Base-by-base conservation (phyloP, 2,113 vertebrate genomes). In the Poecile atricapillus region DNA sequence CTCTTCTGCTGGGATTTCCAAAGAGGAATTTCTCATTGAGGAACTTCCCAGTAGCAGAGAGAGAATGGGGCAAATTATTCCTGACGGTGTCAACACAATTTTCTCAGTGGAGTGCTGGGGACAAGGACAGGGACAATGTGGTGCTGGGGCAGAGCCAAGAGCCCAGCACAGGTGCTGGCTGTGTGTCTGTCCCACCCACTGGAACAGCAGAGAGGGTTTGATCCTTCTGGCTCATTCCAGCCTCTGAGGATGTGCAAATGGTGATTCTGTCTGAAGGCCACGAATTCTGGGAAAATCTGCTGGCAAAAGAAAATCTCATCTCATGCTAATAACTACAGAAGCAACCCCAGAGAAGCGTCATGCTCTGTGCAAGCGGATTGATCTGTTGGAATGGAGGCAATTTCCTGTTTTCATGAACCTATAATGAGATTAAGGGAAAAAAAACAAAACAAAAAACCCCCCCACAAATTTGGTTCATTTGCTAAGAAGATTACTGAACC, bases 321-420 rank as follows among this genome's bases (percentile, higher is more conserved):
- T 89, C 19, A 8, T 22, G 13, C 49, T 84, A 37, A 88, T 78
- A 90, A 75, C 65, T 65, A 76, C 88, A 87, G 23, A 56, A 59
- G 41, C 55, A 43, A 33, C 60, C 76, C 27, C 58, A 67, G 58
- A 87, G 62, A 87, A 80, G 49, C 84, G 43, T 85, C 63, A 14
- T 64, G 62, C 78, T 67, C 4, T 68, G 83, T 81, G 92, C 87
- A 92, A 86, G 83, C 83, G 88, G 60, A 92, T 89, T 11, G 21
- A 93, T 97, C 80, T 95, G 65, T 73, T 58, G 73, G 59, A 95
- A 79, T 71, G 58, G 83, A 97, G 87, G 81, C 76, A 96, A 95
- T 97, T 97, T 97, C 95, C 94, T 96, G 59, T 96, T 95, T 97
- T 96, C 68, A 93, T 79, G 90, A 96, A 89, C 28, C 59, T 94